Base-by-base conservation (phyloP, 2,888 invertebrate species). In the Lasius fuliginosus region DNA sequence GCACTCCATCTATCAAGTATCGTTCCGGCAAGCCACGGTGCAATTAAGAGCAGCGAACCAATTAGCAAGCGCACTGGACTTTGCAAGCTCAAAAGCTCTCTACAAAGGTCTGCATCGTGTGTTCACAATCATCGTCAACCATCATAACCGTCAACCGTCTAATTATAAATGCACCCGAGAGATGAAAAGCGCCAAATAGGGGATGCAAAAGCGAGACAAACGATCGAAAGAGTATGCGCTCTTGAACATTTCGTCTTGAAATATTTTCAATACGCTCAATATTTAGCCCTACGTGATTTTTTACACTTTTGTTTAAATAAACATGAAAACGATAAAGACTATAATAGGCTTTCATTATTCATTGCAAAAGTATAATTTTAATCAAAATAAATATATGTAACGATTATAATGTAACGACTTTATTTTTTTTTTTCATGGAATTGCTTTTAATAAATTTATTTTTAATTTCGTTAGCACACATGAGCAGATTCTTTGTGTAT, bases 31-130 rank as follows among this genome's bases (percentile, higher is more conserved):
- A 89, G 64, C 85, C 11, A 58, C 5, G 85, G 30, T 23, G 71
- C 77, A 84, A 81, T 82, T 83, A 88, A 83, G 88, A 88, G 85
- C 67, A 87, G 73, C 76, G 76, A 68, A 56, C 86, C 90, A 90
- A 69, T 89, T 89, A 89, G 81, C 58, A 82, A 65, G 86, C 49
- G 86, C 79, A 60, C 46, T 74, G 74, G 36, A 81, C 73, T 81
- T 60, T 73, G 74, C 60, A 74, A 74, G 46, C 74, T 81, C 36
- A 36, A 81, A 74, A 81, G 60, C 36, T 74, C 46, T 74, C 23
- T 46, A 33, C 46, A 79, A 79, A 73, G 74, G 46, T 74, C 46
- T 79, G n/a, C 56, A 23, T 79, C 46, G 33, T 73, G 46, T 53
- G 74, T 60, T 65, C 79, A 36, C 79, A 74, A 77, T 77, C 56